These are phyloP conservation scores for Sphaerophoria rueppellii DNA, from an alignment of 2,888 invertebrate species.

Conservation along the genomic window DNA sequence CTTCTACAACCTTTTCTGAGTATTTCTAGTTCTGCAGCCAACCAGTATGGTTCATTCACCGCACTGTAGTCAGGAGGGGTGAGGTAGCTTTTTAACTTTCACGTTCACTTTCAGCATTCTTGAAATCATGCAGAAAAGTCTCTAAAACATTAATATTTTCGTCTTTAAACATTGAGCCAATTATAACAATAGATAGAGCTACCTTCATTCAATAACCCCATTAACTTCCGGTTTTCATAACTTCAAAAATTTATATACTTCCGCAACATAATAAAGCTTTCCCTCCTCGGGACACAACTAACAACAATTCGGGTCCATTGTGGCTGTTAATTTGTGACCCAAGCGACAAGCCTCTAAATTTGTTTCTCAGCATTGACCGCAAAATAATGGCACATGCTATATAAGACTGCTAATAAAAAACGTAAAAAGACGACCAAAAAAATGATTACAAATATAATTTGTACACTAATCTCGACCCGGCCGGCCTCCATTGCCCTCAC, in stretches of 20 bases:
- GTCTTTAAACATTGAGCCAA: too few species aligned
- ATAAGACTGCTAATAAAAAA: neutral
- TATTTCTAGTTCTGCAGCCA: too few species aligned
- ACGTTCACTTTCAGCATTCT: too few species aligned
- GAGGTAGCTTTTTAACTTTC: too few species aligned
- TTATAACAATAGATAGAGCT: neutral
- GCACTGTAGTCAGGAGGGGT: too few species aligned
- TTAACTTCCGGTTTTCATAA: slow-evolving; percentile 57
- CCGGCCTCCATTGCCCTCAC: neutral
- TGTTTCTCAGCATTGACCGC: slow-evolving; percentile 58
- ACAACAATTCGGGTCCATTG: slow-evolving; percentile 29
- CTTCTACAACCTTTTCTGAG: too few species aligned
- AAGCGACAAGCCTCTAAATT: slow-evolving; percentile 1
- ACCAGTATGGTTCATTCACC: too few species aligned
- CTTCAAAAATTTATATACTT: slow-evolving; percentile 64
- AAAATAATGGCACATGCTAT: slow-evolving; percentile 42
- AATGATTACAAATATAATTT: slow-evolving; percentile 55
- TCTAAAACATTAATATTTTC: too few species aligned
- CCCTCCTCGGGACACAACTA: slow-evolving; percentile 18
- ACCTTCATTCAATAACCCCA: slow-evolving; percentile 37
- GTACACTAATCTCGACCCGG: slow-evolving; percentile 46
- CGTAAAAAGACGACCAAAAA: neutral
- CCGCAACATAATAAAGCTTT: slow-evolving; percentile 52
- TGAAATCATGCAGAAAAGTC: too few species aligned
- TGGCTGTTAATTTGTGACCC: slow-evolving; percentile 68